Conservation (phyloP, 2,888 invertebrate species). For the Gymnosoma rotundatum region DNA sequence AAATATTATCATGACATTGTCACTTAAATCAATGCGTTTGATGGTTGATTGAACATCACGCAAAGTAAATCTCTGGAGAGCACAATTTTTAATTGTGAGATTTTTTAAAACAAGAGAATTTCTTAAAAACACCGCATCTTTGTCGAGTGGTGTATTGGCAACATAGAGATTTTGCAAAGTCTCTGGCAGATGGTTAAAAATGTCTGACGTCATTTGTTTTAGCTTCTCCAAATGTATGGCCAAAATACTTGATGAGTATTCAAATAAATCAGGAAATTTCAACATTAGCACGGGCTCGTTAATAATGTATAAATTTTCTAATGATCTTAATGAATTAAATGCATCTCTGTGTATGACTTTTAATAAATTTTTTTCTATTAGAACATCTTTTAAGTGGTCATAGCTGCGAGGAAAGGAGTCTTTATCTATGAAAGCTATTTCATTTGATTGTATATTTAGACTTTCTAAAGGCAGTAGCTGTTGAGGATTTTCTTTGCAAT, state of each 20-base stretch:
- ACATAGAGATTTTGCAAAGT: constrained; percentile 73
- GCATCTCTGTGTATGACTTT: constrained; percentile 73
- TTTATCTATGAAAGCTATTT: constrained; percentile 74
- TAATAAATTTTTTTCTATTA: constrained; percentile 75
- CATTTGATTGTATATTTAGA: constrained; percentile 74
- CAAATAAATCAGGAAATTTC: constrained; percentile 67
- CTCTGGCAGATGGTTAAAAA: constrained; percentile 74
- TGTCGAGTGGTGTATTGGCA: constrained; percentile 72
- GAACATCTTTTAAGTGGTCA: constrained; percentile 71
- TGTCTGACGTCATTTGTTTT: constrained; percentile 69
- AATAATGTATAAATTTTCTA: constrained; percentile 71
- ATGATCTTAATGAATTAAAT: constrained; percentile 69
- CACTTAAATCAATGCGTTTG: constrained; percentile 76
- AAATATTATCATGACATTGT: constrained; percentile 75
- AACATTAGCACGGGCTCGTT: constrained; percentile 73
- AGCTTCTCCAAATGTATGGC: constrained; percentile 72
- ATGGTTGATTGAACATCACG: constrained; percentile 65
- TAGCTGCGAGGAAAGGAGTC: constrained; percentile 72
- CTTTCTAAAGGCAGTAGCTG: constrained; percentile 65
- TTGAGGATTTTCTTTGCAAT: constrained; percentile 71
- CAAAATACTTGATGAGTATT: constrained; percentile 59
- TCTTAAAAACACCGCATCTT: constrained; percentile 58
- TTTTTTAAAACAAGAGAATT: constrained; percentile 73
- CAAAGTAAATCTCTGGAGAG: constrained; percentile 72
- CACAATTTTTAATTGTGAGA: constrained; percentile 74